phyloP scores from a whole-genome alignment of 1,140 invertebrate species.

The Tribolium castaneum region DNA sequence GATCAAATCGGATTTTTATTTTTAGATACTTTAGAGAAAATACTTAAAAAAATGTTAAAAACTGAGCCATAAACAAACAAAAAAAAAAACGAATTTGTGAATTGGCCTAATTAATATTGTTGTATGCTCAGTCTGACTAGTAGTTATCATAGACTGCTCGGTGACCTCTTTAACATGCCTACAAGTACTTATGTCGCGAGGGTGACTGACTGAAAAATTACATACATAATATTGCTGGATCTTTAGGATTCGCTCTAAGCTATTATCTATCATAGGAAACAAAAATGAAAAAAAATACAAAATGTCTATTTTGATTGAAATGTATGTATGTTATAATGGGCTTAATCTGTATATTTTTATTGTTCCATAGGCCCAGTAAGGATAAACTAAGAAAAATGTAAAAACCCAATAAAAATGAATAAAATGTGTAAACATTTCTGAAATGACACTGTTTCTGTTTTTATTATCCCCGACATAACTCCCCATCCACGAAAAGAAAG shows the following conservation, averaged over 20 bases:
- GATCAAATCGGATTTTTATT: constrained; percentile 40
- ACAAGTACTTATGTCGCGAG: constrained; percentile 57
- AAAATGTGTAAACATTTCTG: constrained; percentile 49
- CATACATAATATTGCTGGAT: constrained; percentile 42
- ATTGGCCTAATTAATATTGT: constrained; percentile 20
- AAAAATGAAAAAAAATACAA: constrained; percentile 50
- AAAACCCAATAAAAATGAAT: constrained; percentile 56
- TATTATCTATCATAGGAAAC: constrained; percentile 43
- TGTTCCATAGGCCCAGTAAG: constrained; percentile 55
- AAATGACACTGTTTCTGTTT: constrained; percentile 27
- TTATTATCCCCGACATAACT: constrained; percentile 15
- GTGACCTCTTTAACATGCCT: constrained; percentile 54
- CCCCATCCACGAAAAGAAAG: constrained; percentile 13
- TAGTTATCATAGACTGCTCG: constrained; percentile 47
- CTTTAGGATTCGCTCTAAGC: constrained; percentile 46
- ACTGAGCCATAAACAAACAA: constrained; percentile 21
- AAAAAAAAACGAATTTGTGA: constrained; percentile 1
- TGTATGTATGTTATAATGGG: constrained; percentile 59
- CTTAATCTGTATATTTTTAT: constrained; percentile 61
- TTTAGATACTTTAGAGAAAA: constrained; percentile 36
- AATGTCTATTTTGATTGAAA: constrained; percentile 61
- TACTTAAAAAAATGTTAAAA: constrained; percentile 35
- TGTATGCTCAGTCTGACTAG: constrained; percentile 23
- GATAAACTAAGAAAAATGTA: constrained; percentile 52
- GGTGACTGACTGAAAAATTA: constrained; percentile 55